A percentile compares a stretch with the other conserved stretches of the same genome.
Evolutionary conservation across 2,113 vertebrate species (phyloP).

Genomic region (Papio anubis): DNA sequence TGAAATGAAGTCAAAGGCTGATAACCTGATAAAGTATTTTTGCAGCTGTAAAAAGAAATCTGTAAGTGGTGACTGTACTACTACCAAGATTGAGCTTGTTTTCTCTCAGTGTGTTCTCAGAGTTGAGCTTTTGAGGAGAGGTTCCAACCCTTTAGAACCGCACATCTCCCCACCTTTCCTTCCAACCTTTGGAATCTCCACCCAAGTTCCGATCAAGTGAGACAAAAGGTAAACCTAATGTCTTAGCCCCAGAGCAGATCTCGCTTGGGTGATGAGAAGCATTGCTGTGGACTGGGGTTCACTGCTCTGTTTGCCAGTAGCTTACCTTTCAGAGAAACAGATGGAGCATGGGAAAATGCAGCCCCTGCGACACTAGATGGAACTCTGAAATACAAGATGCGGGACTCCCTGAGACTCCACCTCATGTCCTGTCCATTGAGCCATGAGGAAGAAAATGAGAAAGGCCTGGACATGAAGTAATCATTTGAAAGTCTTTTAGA

Average conservation of each 20-base stretch:
- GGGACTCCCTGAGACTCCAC: not conserved
- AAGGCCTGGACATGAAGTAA: not conserved
- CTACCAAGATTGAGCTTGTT: constrained; percentile 67
- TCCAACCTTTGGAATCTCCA: constrained; percentile 56
- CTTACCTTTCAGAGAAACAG: not conserved
- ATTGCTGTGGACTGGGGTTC: not conserved
- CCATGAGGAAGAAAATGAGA: not conserved
- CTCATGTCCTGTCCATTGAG: not conserved
- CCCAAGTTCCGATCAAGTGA: constrained; percentile 63
- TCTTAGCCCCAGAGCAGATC: constrained; percentile 38
- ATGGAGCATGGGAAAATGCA: fast-evolving
- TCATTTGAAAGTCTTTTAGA: not conserved
- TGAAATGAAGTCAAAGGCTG: constrained; percentile 72
- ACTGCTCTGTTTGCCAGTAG: no score
- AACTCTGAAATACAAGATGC: not conserved
- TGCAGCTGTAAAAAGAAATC: constrained; percentile 75
- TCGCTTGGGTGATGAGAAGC: fast-evolving
- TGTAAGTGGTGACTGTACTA: constrained; percentile 32
- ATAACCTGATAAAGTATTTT: constrained; percentile 69
- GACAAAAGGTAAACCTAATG: constrained; percentile 1
- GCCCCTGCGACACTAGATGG: fast-evolving
- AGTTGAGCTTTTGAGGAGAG: constrained; percentile 60
- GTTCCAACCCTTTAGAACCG: constrained; percentile 63
- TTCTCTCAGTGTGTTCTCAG: constrained; percentile 61
- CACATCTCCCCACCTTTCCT: not conserved